phyloP scores from a whole-genome alignment of 2,888 invertebrate genomes.

The Agrochola macilenta region DNA sequence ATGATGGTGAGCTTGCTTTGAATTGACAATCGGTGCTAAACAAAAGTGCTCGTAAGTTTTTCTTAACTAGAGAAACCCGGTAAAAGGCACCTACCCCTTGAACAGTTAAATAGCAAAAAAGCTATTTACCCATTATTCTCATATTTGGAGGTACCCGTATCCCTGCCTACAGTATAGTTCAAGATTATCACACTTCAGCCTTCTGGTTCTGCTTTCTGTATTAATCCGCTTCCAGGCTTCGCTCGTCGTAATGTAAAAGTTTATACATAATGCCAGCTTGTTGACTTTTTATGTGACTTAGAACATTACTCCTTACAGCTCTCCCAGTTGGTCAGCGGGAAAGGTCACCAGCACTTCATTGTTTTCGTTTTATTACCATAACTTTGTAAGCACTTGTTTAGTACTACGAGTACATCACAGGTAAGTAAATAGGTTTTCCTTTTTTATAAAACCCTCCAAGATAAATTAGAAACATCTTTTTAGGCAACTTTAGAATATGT shows the following conservation, averaged over 20 bases:
- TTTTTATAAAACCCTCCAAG: not conserved
- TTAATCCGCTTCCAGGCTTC: constrained; percentile 9
- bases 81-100: not conserved
- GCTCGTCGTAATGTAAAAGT: constrained; percentile 42
- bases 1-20: no score
- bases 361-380: not conserved
- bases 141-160: not conserved
- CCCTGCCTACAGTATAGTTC: no score
- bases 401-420: not conserved
- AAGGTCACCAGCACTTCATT: constrained; percentile 21
- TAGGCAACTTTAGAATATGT: not conserved
- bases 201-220: constrained; percentile 12
- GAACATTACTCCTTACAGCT: not conserved
- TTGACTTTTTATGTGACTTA: constrained; percentile 40
- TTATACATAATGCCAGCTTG: constrained; percentile 30
- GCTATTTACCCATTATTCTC: no score
- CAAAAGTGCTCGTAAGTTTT: not conserved
- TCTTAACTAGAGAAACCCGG: not conserved
- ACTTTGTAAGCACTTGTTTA: constrained; percentile 12
- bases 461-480: not conserved
- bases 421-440: constrained; percentile 12
- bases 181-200: not conserved
- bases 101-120: not conserved
- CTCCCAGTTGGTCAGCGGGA: constrained; percentile 9
- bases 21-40: not conserved